Base-by-base conservation (phyloP, 2,797 vertebrate genomes). In the Enteromius thamalakanensis region DNA sequence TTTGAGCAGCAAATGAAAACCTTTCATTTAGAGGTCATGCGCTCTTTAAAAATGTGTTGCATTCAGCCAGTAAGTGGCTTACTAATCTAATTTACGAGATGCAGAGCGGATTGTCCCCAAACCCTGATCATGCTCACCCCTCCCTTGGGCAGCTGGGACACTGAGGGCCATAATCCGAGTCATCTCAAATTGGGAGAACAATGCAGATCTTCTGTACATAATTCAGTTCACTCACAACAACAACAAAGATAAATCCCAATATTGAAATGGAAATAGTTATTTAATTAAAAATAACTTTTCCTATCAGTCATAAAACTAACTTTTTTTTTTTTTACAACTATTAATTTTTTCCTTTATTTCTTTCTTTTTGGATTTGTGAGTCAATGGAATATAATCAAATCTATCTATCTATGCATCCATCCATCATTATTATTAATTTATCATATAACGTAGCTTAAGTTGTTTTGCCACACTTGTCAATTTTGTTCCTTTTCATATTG, bases 1-100 rank as follows among this genome's bases (percentile, higher is more conserved):
- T 85, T 85, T 85, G 79, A 71, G 81, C 78, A 85, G 49, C 89
- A 85, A 84, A 85, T 91, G 89, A 91, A 84, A 86, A 78, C 67
- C 87, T 89, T 85, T 92, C 88, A 91, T 91, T 92, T 89, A 87
- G 89, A 91, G 89, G 89, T 88, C 87, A 90, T 90, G 87, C 88
- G 83, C 88, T 89, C 80, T 72, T 86, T 91, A 90, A 91, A 90
- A 90, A 90, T 88, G 90, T 88, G 90, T 85, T 86, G 87, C 86
- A 86, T 91, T 88, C 89, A 84, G 86, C 77, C 88, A 88, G 89
- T 89, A 81, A 87, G 87, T 91, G 92, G 89, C 87, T 90, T 86
- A 89, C 88, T 89, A 91, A 88, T 89, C 89, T 87, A 87, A 89
- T 92, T 92, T 90, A 90, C 88, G 84, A 85, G 82, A 80, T n/a